Conservation (phyloP, 2,797 vertebrate species). For the Varecia variegata region DNA sequence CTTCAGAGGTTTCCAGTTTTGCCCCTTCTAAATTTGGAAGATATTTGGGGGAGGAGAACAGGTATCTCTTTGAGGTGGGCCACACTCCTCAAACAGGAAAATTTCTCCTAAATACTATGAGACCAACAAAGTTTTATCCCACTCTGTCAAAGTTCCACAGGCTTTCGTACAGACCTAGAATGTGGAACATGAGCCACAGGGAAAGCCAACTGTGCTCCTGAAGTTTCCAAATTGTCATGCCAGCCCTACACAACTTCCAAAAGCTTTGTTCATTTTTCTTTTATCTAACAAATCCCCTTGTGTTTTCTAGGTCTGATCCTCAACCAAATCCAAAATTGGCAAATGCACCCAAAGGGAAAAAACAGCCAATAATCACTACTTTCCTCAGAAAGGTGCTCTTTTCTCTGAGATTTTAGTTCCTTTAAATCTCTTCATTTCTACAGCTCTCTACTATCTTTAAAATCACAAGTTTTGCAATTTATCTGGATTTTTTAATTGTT, state of each 20-base stretch:
- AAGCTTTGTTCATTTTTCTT: conserved; percentile 25
- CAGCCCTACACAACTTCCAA: background rate
- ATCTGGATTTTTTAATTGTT: background rate
- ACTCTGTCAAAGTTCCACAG: background rate
- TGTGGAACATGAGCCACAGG: background rate
- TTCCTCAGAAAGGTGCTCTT: background rate
- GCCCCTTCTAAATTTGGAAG: background rate
- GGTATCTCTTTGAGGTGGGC: background rate
- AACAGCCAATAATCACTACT: background rate
- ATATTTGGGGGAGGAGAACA: background rate
- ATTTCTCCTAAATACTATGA: background rate
- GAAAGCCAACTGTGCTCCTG: background rate
- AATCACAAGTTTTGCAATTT: background rate
- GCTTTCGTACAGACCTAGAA: background rate
- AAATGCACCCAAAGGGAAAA: background rate
- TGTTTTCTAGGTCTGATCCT: background rate
- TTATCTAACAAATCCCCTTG: background rate
- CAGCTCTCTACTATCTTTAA: background rate
- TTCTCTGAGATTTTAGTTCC: background rate
- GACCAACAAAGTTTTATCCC: background rate
- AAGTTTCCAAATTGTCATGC: background rate
- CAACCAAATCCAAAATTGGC: background rate
- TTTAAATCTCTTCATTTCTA: conserved; percentile 4
- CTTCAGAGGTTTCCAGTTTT: background rate
- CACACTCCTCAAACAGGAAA: background rate